Conservation (phyloP, 2,797 vertebrate species). For the Anableps anableps region DNA sequence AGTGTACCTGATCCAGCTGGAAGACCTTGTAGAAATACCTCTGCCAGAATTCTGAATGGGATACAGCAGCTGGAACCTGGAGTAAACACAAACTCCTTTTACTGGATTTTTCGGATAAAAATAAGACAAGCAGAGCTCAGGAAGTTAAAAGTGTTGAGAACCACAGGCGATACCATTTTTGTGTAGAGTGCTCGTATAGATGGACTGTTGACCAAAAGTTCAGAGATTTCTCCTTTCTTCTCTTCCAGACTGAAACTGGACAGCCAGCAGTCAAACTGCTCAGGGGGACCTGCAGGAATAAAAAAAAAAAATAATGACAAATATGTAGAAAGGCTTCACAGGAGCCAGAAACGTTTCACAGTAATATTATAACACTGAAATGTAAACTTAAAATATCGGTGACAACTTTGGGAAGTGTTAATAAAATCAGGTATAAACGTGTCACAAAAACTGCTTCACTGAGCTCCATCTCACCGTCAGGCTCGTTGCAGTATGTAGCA, state of each 20-base stretch:
- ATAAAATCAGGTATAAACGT: background rate
- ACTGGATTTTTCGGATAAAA: conserved; percentile 4
- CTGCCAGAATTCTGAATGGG: conserved; percentile 97
- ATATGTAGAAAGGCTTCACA: background rate
- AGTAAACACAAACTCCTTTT: background rate
- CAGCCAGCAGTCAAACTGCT: conserved; percentile 92
- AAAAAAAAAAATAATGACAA: conserved; percentile 13
- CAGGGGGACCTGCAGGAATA: conserved; percentile 84
- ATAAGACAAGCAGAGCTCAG: background rate
- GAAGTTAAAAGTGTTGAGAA: background rate
- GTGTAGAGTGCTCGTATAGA: conserved; percentile 96
- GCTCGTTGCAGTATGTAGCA: conserved; percentile 98
- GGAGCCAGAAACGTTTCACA: background rate
- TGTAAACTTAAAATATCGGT: background rate
- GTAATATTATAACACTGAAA: background rate
- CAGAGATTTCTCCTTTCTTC: conserved; percentile 91
- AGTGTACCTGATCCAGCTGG: conserved; percentile 91
- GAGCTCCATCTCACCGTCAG: conserved; percentile 85
- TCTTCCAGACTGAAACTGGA: conserved; percentile 89
- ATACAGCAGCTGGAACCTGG: conserved; percentile 92
- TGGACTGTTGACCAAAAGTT: conserved; percentile 91
- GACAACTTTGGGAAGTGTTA: background rate
- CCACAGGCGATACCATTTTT: conserved; percentile 88
- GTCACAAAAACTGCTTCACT: background rate
- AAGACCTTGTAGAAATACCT: conserved; percentile 98